A percentile compares a stretch with the other conserved stretches of the same genome.
phyloP scores from a whole-genome alignment of 2,797 vertebrate species.

The Poeciliopsis gracilis region DNA sequence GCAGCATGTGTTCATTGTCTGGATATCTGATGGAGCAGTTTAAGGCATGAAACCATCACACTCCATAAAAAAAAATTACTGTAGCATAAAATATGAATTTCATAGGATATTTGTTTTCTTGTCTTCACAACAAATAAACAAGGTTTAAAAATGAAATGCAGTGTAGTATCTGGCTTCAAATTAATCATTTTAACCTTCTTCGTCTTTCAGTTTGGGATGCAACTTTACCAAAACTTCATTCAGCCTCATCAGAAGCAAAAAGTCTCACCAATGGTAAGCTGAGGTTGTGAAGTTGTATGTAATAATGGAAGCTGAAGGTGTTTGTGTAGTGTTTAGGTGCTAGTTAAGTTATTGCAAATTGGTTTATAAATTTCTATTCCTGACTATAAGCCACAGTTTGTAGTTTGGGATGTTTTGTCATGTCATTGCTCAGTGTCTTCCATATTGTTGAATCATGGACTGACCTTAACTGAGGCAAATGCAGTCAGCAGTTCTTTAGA shows the following conservation, averaged over 20 bases:
- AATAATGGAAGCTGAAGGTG: too few species aligned
- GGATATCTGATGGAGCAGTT: slow-evolving; percentile 50
- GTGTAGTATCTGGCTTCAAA: slow-evolving; percentile 14
- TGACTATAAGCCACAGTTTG: neutral
- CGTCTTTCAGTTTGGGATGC: slow-evolving; percentile 90
- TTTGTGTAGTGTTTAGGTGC: neutral
- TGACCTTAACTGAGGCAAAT: neutral
- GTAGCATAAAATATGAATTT: slow-evolving; percentile 14
- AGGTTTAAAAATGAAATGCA: slow-evolving; percentile 6
- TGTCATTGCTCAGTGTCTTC: neutral
- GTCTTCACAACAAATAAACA: neutral
- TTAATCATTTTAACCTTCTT: slow-evolving; percentile 13
- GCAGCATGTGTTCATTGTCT: slow-evolving; percentile 63
- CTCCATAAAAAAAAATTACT: slow-evolving; percentile 23
- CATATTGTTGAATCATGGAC: neutral
- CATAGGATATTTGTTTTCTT: slow-evolving; percentile 1
- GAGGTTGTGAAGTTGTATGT: neutral
- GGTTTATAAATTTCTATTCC: too few species aligned
- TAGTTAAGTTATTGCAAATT: neutral
- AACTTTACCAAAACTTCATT: slow-evolving; percentile 95
- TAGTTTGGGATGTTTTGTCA: neutral
- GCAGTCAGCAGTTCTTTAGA: neutral
- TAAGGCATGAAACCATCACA: slow-evolving; percentile 39
- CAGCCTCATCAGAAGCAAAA: slow-evolving; percentile 92
- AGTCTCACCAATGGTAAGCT: slow-evolving; percentile 90